Conservation (phyloP, 2,113 vertebrate genomes). For the Atractosteus spatula region DNA sequence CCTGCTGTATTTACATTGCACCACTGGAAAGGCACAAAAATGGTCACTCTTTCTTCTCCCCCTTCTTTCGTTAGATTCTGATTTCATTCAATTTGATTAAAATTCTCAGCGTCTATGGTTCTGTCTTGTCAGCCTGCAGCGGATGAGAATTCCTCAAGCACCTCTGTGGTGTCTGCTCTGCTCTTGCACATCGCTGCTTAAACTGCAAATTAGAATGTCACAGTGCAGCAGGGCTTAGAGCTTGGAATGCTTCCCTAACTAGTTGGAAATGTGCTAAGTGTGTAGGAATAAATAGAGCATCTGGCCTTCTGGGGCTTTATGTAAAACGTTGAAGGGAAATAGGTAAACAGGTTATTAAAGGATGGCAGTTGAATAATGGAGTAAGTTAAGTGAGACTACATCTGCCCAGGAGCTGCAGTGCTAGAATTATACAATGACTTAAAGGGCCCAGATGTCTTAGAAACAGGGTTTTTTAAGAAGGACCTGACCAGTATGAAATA, state of each 20-base stretch:
- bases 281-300: slow-evolving; percentile 5
- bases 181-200: neutral
- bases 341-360: no score
- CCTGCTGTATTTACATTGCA: no score
- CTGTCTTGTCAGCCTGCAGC: slow-evolving; percentile 1
- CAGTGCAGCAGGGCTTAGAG: neutral
- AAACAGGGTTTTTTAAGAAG: neutral
- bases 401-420: neutral
- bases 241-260: slow-evolving; percentile 5
- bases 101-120: neutral
- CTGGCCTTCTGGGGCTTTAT: neutral
- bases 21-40: no score
- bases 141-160: neutral
- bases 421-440: neutral
- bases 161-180: neutral
- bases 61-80: neutral
- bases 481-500: no score
- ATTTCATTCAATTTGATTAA: neutral
- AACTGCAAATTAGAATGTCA: slow-evolving; percentile 2
- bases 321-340: no score
- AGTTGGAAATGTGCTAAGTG: slow-evolving; percentile 5
- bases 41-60: no score
- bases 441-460: neutral
- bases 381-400: neutral
- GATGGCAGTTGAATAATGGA: neutral